Percentiles rank a stretch among this genome's conserved stretches.
Evolutionary conservation across 53 echinoderm and acorn worm species (phyloP).

Genomic region (Paelopatides confundens): DNA sequence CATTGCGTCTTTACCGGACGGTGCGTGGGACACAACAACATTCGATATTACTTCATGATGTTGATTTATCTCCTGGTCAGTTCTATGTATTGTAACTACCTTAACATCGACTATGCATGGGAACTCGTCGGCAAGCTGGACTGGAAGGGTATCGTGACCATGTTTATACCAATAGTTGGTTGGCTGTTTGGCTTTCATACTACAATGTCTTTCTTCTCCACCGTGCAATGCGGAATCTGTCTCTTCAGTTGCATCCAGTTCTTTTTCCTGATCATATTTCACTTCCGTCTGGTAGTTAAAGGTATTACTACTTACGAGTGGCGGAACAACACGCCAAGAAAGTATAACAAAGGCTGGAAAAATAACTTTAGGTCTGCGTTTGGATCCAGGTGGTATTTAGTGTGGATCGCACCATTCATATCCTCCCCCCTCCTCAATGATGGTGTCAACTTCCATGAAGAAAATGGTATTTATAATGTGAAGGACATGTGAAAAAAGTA

Average conservation of each 20-base stretch:
- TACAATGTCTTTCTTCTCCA: conserved; percentile 76
- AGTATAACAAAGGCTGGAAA: conserved; percentile 77
- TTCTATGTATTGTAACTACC: conserved; percentile 79
- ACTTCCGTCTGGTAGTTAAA: conserved; percentile 42
- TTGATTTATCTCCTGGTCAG: conserved; percentile 70
- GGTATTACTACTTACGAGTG: conserved; percentile 88
- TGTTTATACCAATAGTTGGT: conserved; percentile 67
- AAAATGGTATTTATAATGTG: conserved; percentile 57
- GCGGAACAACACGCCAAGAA: conserved; percentile 55
- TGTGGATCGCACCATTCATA: conserved; percentile 80
- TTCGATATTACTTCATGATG: conserved; percentile 85
- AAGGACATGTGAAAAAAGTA: conserved; percentile 72
- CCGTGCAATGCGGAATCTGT: conserved; percentile 84
- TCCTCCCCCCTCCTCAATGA: conserved; percentile 82
- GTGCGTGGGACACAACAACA: conserved; percentile 85
- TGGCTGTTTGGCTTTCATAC: conserved; percentile 52
- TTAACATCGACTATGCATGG: conserved; percentile 75
- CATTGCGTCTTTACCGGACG: conserved; percentile 85
- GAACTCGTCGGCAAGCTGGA: conserved; percentile 61
- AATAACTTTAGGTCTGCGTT: conserved; percentile 69
- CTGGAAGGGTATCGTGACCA: conserved; percentile 66
- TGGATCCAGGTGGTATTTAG: conserved; percentile 83
- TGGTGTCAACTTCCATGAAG: conserved; percentile 75
- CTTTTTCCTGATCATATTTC: conserved; percentile 62
- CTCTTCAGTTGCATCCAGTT: conserved; percentile 57